Evolutionary conservation across 1,140 invertebrate species (phyloP).

Genomic region (Drosophila rhopaloa): DNA sequence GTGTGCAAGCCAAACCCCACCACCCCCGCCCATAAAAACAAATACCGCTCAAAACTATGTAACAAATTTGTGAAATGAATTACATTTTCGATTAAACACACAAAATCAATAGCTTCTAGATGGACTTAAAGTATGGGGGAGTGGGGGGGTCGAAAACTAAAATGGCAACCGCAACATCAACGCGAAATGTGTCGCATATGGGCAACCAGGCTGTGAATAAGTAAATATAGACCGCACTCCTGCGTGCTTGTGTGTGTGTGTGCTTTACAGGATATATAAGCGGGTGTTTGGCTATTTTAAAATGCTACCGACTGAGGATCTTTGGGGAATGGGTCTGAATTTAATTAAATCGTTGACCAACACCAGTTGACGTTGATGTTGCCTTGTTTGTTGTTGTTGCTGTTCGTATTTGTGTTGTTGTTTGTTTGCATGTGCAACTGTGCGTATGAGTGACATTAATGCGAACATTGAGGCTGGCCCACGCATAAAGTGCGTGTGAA

Average conservation of each 20-base stretch:
- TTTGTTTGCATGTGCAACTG: slow-evolving; percentile 77
- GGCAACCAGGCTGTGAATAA: slow-evolving; percentile 62
- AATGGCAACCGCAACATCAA: slow-evolving; percentile 62
- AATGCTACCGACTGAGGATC: slow-evolving; percentile 46
- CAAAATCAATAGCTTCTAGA: slow-evolving; percentile 35
- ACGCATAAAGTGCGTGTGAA: slow-evolving; percentile 41
- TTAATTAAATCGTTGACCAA: slow-evolving; percentile 82
- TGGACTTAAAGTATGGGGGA: not conserved
- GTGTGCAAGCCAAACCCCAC: not conserved
- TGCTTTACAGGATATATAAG: slow-evolving; percentile 13
- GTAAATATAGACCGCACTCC: slow-evolving; percentile 72
- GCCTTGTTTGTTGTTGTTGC: slow-evolving; percentile 13
- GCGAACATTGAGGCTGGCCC: slow-evolving; percentile 64
- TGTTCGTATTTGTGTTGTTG: slow-evolving; percentile 19
- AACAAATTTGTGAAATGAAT: slow-evolving; percentile 40
- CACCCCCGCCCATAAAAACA: not conserved
- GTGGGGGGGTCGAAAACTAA: slow-evolving; percentile 1
- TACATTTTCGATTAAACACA: slow-evolving; percentile 44
- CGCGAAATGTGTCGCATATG: slow-evolving; percentile 71
- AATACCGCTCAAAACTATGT: not conserved
- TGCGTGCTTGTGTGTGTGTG: slow-evolving; percentile 2
- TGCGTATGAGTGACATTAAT: slow-evolving; percentile 82
- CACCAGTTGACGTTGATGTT: slow-evolving; percentile 39
- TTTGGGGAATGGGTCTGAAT: slow-evolving; percentile 55
- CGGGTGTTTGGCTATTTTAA: slow-evolving; percentile 63